Conservation (phyloP, 2,113 vertebrate species). For the Canis aureus region DNA sequence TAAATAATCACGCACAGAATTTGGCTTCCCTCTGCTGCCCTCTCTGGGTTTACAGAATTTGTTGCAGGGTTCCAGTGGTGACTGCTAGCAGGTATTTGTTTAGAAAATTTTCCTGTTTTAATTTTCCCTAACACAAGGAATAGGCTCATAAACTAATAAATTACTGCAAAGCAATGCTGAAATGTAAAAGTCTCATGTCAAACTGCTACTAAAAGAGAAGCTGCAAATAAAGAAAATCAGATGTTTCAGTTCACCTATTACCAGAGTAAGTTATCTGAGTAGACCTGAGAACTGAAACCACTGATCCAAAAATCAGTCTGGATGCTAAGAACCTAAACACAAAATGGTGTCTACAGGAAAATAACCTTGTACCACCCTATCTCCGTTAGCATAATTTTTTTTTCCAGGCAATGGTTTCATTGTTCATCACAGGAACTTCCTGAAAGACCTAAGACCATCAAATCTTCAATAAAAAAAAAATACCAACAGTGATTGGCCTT, state of each 20-base stretch:
- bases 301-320: neutral
- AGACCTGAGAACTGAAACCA: neutral
- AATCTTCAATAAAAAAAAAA: neutral
- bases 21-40: slow-evolving; percentile 71
- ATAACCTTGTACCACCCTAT: neutral
- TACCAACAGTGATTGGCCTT: neutral
- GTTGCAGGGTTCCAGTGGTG: neutral
- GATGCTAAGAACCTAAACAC: neutral
- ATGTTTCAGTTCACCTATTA: neutral
- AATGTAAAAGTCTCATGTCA: neutral
- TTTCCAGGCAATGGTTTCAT: neutral
- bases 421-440: neutral
- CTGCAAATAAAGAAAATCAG: slow-evolving; percentile 2
- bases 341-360: neutral
- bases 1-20: neutral
- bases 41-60: slow-evolving; percentile 24
- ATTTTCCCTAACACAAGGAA: slow-evolving; percentile 23
- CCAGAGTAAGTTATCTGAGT: neutral
- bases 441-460: neutral
- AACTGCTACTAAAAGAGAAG: neutral
- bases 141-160: neutral
- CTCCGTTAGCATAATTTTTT: neutral
- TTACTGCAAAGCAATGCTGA: neutral
- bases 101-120: neutral
- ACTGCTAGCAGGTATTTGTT: neutral